A percentile compares a stretch with the other conserved stretches of the same genome.
phyloP scores from a whole-genome alignment of 2,888 invertebrate genomes.

The Lordiphosa andalusiaca region DNA sequence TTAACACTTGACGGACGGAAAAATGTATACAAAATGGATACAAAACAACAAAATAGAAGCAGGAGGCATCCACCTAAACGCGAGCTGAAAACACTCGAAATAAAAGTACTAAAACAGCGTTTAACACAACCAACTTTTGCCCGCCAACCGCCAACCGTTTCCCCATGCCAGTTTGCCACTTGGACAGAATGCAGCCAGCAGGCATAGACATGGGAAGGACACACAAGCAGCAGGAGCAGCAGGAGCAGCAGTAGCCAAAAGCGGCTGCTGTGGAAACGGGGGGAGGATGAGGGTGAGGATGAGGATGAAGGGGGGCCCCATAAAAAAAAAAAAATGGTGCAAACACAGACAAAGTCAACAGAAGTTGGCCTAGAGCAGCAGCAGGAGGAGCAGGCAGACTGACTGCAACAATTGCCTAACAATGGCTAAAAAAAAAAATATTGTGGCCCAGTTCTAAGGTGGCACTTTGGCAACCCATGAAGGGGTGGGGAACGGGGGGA shows the following conservation, averaged over 20 bases:
- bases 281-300: constrained; percentile 7
- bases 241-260: constrained; percentile 7
- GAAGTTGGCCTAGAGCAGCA: constrained; percentile 34
- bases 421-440: constrained; percentile 12
- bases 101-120: constrained; percentile 63
- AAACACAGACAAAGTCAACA: constrained; percentile 72
- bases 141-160: not conserved
- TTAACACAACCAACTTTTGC: constrained; percentile 51
- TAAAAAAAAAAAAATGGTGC: constrained; percentile 43
- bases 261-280: not conserved
- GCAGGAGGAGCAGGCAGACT: not conserved
- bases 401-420: constrained; percentile 36
- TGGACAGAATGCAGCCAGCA: constrained; percentile 15
- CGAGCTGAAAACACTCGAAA: constrained; percentile 30
- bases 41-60: constrained; percentile 6
- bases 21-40: not conserved
- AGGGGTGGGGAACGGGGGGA: too few relatives aligned
- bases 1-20: constrained; percentile 41
- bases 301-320: too few relatives aligned
- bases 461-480: too few relatives aligned
- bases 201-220: constrained; percentile 26
- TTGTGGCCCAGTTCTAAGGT: constrained; percentile 2
- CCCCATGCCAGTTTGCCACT: not conserved
- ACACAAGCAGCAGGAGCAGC: constrained; percentile 10
- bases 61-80: constrained; percentile 1